Evolutionary conservation across 1,140 invertebrate species (phyloP), one percentile per base, ranked within the genome.

Genomic region (Laupala kohalensis): DNA sequence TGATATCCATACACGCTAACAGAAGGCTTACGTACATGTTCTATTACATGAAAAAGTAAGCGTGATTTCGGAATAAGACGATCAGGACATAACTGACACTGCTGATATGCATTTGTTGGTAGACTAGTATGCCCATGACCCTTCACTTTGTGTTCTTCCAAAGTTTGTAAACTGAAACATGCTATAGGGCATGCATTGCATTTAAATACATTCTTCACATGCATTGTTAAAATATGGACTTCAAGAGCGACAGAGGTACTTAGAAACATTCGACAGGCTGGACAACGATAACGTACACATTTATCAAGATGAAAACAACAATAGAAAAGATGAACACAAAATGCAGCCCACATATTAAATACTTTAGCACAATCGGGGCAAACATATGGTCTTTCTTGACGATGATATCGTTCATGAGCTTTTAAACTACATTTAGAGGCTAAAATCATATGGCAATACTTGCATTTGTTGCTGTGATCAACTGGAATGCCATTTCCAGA

Each of bases 181-280:
- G 67, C 71, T 24, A 68, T 68, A 23, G 71, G 67, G 24, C 71
- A 72, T 9, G 67, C 71, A 23, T 30, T 64, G 28, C 71, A 72
- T 64, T 72, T 72, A 30, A 63, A 72, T 12, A 72, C 71, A 69
- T 24, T 12, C 23, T 69, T 72, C 12, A 72, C 67, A 69, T 72
- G 71, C 5, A 15, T 19, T 64, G 66, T 69, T 24, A 68, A 25
- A n/a, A 69, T 29, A 28, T 72, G 71, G 15, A 69, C 71, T 30
- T 72, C 53, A 13, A 72, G 27, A 6, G 25, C 62, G 25, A 67
- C 67, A n/a, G 67, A 9, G 15, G 67, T 28, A 28, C 25, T 25
- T 28, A 68, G 29, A 23, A 68, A 28, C n/a, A n/a, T 23, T n/a
- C 29, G 26, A 28, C 67, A 68, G 12, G 19, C 26, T 2, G 23